Evolutionary conservation across 2,797 vertebrate genomes (phyloP), one percentile per base, ranked within the genome.

Genomic region (Neosalanx taihuensis): DNA sequence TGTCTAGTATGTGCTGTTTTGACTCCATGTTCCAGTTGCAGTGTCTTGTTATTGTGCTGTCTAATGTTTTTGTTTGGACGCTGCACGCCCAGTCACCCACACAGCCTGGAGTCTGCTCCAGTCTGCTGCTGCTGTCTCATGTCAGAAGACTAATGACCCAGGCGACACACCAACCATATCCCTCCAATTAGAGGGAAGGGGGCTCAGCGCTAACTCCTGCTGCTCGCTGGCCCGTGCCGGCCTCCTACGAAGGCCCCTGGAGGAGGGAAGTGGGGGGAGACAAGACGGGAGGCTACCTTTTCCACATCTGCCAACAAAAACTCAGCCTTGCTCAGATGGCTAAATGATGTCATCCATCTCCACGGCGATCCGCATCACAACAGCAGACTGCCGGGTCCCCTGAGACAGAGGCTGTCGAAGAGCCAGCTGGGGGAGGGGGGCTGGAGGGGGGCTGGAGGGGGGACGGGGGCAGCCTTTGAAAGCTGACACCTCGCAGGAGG

Each of bases 301-400:
- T 60, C 15, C 26, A 30, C 66, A 7, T 35, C 12, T 31, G 61
- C 37, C 70, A 60, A 60, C 57, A 37, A 18, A 37, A 18, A 64
- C 31, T 17, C 57, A 71, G 13, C 2, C 75, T 74, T 84, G 73
- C 17, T 3, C 53, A 63, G 76, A 30, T 69, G 6, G 3, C 31
- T 15, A 18, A 33, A 31, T 57, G 62, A 74, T 69, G 35, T 83
- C 78, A 69, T 46, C 67, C 31, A 2, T 35, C 67, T 74, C 70
- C 18, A 1, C 41, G 46, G 61, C 74, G 79, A 80, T 82, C 73
- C 77, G 57, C 67, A 72, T 26, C 70, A 64, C 33, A 58, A 46
- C 9, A 66, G 2, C 62, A 41, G 61, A 57, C 6, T 13, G 67
- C 10, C 6, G 0, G 0, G 2, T 74, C 74, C 63, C 64, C 35